Base-by-base conservation (phyloP, 2,888 invertebrate species). In the Graphium colonna region DNA sequence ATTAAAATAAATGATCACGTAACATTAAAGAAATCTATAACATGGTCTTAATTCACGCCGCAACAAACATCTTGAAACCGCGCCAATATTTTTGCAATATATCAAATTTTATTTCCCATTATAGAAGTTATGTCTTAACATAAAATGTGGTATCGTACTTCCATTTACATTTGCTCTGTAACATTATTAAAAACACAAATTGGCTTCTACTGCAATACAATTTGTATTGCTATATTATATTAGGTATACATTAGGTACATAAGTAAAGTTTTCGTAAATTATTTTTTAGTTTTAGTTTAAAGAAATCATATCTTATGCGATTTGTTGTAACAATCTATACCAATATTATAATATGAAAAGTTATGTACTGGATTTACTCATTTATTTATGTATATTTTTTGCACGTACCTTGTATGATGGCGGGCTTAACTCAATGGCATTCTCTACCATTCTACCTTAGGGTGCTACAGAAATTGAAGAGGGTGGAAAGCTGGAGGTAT, bases 101-200 rank as follows among this genome's bases (percentile, higher is more conserved):
- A 61, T 64, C 62, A 64, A 55, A 59, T 62, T 63, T 63, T 64
- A 64, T 63, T 60, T 53, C 57, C 62, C 60, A 64, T 64, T 63
- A 63, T 52, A 58, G 57, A 57, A 53, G 59, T 58, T 60, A 60
- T 53, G 57, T 61, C 59, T 62, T 60, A 60, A 58, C 63, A 57
- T 60, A 57, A 59, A 62, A 53, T 55, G 59, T 61, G 51, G 43
- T 62, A 52, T 61, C 55, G 52, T 46, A 41, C 17, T 4, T 26
- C 46, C 54, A 55, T 55, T 50, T 55, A 50, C 50, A 46, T 55
- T 50, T 50, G 54, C 50, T 42, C 36, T 45, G 40, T 55, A 28
- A 41, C 49, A 49, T 55, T 55, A 55, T 50, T 36, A 40, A 46
- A 55, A 44, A 50, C 41, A 41, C 54, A 55, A 46, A 55, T 50